These are phyloP conservation scores for Leptoclinus maculatus DNA, from an alignment of 2,797 vertebrate genomes.

Conservation along the genomic window DNA sequence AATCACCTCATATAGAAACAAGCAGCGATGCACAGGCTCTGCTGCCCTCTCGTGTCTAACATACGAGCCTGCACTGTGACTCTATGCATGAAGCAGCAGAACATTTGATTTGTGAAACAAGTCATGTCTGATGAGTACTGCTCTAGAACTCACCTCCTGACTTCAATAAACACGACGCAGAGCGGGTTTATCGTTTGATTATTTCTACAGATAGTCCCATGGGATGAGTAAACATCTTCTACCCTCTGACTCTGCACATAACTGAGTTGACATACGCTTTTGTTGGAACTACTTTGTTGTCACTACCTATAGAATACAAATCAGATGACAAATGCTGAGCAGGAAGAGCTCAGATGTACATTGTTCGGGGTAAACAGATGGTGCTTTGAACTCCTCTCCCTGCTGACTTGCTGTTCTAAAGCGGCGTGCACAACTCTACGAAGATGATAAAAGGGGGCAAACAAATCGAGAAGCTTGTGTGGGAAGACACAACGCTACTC, in stretches of 20 bases:
- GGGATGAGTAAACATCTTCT: slow-evolving; percentile 11
- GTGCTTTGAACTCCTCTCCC: slow-evolving; percentile 27
- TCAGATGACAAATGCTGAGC: slow-evolving; percentile 10
- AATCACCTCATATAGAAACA: neutral
- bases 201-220: slow-evolving; percentile 2
- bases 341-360: neutral
- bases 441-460: slow-evolving; percentile 3
- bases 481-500: neutral
- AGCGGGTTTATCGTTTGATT: neutral
- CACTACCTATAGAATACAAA: slow-evolving; percentile 28
- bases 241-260: neutral
- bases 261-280: slow-evolving; percentile 9
- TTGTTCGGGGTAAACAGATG: neutral
- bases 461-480: neutral
- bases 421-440: neutral
- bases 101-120: neutral
- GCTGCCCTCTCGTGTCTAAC: slow-evolving; percentile 47
- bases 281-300: slow-evolving; percentile 18
- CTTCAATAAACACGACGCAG: neutral
- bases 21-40: slow-evolving; percentile 1
- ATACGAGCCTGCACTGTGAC: neutral
- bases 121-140: neutral
- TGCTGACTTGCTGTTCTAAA: neutral
- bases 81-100: neutral
- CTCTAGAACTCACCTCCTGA: neutral